phyloP scores from a whole-genome alignment of 1,140 invertebrate genomes.

The Theocolax elegans region DNA sequence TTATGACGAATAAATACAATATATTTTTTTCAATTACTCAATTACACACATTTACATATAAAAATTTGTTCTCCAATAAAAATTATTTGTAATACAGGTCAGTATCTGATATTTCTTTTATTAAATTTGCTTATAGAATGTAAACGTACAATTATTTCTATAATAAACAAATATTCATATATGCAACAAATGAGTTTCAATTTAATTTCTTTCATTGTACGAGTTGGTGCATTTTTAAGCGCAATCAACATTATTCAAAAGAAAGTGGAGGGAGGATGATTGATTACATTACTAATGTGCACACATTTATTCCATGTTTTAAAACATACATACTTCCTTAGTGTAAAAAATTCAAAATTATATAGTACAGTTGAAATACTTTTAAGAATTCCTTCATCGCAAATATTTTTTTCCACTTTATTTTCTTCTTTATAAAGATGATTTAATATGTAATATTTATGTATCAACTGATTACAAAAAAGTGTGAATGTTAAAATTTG shows the following conservation, averaged over 20 bases:
- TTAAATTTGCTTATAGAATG: not conserved
- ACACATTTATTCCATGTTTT: conserved; percentile 30
- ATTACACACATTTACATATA: no score
- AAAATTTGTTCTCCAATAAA: no score
- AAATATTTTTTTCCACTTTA: no score
- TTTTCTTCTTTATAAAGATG: conserved; percentile 38
- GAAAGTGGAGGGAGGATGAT: not conserved
- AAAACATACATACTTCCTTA: conserved; percentile 20
- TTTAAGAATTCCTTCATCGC: conserved; percentile 16
- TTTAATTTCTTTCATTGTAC: not conserved
- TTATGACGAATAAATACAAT: no score
- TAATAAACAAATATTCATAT: not conserved
- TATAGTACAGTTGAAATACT: conserved; percentile 28
- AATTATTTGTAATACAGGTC: no score
- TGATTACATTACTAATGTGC: conserved; percentile 28
- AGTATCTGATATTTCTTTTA: no score
- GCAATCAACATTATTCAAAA: not conserved
- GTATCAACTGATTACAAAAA: conserved; percentile 39
- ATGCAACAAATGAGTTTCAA: not conserved
- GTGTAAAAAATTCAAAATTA: conserved; percentile 35
- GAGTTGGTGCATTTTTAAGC: not conserved
- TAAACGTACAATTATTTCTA: conserved; percentile 2
- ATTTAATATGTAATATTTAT: conserved; percentile 32
- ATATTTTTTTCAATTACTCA: no score
- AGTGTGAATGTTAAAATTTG: conserved; percentile 33